Evolutionary conservation across 1,140 invertebrate species (phyloP), one percentile per base, ranked within the genome.

Genomic region (Zelostemma sp.): DNA sequence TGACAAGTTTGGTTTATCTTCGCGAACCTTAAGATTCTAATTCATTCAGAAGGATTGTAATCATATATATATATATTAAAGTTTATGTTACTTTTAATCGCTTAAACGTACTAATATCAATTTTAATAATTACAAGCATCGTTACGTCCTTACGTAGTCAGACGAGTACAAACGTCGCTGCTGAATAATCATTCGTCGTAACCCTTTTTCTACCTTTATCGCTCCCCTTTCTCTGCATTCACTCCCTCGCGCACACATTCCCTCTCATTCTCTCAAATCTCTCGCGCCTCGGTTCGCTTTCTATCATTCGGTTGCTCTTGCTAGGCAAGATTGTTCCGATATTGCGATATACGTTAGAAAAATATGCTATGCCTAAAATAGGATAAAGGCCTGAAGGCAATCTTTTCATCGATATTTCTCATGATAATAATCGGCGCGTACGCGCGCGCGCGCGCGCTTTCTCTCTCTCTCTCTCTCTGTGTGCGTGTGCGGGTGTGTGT

Each of bases 331-430:
- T 80, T 78, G 75, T 73, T 78, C 76, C 78, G 74, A 79, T 82
- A 84, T 83, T 84, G 79, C 77, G 78, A 78, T 84, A 79, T 77
- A 82, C 74, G 74, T 84, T 85, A 85, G 84, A 85, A 85, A 85
- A 85, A 85, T 85, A 85, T 85, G 79, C 82, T 85, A 85, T 85
- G 78, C 79, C 82, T 85, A 85, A 85, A 85, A 84, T 85, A 85
- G 80, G 81, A 85, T 84, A 78, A 84, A 84, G 80, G 80, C 80
- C 83, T 82, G 79, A 83, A 84, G 80, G 81, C 82, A 82, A 84
- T 75, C 73, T 77, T 81, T 81, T 76, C 79, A 74, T 81, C 78
- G 76, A 82, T 83, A 85, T 82, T 83, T 78, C 72, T n/a, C n/a
- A n/a, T 74, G 77, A 80, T 79, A 77, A 67, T 71, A 62, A 76